Base-by-base conservation (phyloP, 2,888 invertebrate species). In the Ashinkailepas kermadecensis region DNA sequence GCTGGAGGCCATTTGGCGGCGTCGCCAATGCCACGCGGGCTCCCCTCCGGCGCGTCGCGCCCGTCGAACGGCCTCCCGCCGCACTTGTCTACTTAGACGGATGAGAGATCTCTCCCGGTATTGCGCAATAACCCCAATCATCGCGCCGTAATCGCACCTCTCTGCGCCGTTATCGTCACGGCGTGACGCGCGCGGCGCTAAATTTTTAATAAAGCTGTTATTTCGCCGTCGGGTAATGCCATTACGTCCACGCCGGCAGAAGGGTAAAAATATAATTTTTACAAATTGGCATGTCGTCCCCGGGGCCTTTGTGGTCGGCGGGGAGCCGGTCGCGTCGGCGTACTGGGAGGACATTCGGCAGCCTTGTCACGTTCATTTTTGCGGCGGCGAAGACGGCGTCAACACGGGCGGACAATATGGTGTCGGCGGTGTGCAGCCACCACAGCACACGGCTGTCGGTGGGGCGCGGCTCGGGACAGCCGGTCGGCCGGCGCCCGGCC, bases 201-300 rank as follows among this genome's bases (percentile, higher is more conserved):
- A 74, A 74, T 74, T 74, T 74, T 74, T 74, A 74, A 74, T 74
- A 74, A 56, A 56, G 74, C 74, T 21, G 74, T 74, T 74, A 74
- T 74, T 54, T 74, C 74, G 18, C 74, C 21, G 12, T 12, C 13
- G 54, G 54, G 21, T 74, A 74, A 74, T 74, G 74, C 74, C 13
- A 56, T 74, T 74, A 74, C 56, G 54, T 21, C 15, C 21, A 12
- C 15, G 54, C 3, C 74, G 74, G 54, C 74, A 74, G 74, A 74
- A 74, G 74, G 74, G 74, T 74, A 74, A 74, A 74, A 74, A 74
- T 74, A 74, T 74, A 74, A 74, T 74, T 74, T 74, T 74, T 74
- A 74, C 74, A 74, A 74, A 74, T 74, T 74, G 74, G 56, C 74
- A 56, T 23, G 74, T 9, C 56, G 74, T 74, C 74, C 74, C 74